Base-by-base conservation (phyloP, 2,113 vertebrate genomes). In the Machaerirhynchus nigripectus region DNA sequence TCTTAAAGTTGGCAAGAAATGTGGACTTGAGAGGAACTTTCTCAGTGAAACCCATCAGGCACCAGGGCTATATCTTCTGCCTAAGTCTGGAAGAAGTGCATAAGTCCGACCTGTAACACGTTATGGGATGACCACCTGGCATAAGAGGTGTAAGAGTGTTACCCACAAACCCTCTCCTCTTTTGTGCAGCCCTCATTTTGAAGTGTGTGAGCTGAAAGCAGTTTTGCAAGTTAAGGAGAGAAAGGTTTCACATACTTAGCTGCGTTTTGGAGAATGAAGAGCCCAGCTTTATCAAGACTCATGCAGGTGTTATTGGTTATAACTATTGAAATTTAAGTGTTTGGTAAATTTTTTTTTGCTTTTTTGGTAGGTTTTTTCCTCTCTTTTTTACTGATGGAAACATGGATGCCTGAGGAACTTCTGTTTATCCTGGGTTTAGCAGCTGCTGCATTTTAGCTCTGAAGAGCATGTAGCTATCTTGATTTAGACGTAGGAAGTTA, bases 361-460 rank as follows among this genome's bases (percentile, higher is more conserved):
- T 40, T 30, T 12, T 27, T 46, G 3, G 11, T 47, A 15, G 3
- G 1, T 10, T 37, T 33, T 31, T 4, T 0, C 2, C 15, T 8
- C 6, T 4, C 6, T 49, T 44, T 44, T 80, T 52, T 50, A n/a
- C 15, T 84, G 3, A 4, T 87, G 31, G 33, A 67, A 89, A 64
- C 10, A 35, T 13, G n/a, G 14, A 27, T 77, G 22, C 26, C 31
- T 53, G 50, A 73, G 42, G 50, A 89, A 56, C 28, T 30, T 81
- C 56, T 68, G 15, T 73, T 20, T 18, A 79, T 37, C n/a, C 10
- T 50, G 8, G 5, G 3, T 74, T 87, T 77, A 86, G 27, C 20
- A 68, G 39, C 35, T 92, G 57, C 46, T 77, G 28, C 1, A 1
- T n/a, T 94, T 71, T 49, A 79, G 7, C 28, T 73, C 53, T 63